Base-by-base conservation (phyloP, 2,113 vertebrate species). In the Gobiocypris rarus region DNA sequence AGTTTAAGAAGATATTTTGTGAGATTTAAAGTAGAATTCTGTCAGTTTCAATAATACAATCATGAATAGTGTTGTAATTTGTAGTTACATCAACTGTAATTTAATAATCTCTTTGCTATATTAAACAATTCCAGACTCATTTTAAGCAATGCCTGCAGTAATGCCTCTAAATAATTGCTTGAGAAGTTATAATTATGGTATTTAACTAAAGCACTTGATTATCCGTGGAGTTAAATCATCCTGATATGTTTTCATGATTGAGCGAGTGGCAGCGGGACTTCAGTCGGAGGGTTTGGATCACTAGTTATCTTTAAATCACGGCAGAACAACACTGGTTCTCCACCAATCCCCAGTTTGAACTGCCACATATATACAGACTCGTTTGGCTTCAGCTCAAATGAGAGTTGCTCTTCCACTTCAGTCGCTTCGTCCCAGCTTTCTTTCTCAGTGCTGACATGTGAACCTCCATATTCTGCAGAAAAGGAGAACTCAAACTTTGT, bases 321-420 rank as follows among this genome's bases (percentile, higher is more conserved):
- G 5, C 77, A 80, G 77, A 65, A 65, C 41, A 80, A 19, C 38
- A 80, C 77, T 3, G 24, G 1, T 11, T 80, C 59, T 3, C 50
- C 0, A 10, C 59, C 41, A 31, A 80, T 1, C 28, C 59, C 59
- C 2, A 80, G 4, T 28, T 13, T 28, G 41, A 65, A 15, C 48
- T 52, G 50, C 50, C 50, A 52, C 50, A 19, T 15, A 52, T 52
- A 7, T 7, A 52, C 0, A 52, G 15, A 7, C 26, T 52, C 11
- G 0, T 69, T 5, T 28, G 79, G 43, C 17, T 50, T 17, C 61
- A 81, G 61, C 9, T 19, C 4, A 63, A 81, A 1, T 9, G 5
- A 5, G 9, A 69, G 14, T 9, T 0, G 1, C 54, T 81, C 79
- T 52, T 69, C 79, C 28, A 2, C 61, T 10, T 69, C 63, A n/a